Evolutionary conservation across 2,113 vertebrate genomes (phyloP), one percentile per base, ranked within the genome.

Genomic region (Strix uralensis): DNA sequence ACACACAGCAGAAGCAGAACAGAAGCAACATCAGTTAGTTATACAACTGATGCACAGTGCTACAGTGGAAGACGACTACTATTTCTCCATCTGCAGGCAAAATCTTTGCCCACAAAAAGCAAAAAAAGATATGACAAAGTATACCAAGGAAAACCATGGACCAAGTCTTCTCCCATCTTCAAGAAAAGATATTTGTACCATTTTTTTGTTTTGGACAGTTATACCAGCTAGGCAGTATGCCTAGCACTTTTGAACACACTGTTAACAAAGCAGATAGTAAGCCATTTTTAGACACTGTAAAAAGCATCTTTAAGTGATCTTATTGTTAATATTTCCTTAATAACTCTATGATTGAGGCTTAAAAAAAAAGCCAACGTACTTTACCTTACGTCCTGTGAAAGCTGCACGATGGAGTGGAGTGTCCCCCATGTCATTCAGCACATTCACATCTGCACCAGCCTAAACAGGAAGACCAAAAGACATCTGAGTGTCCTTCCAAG

Each of bases 331-430:
- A 30, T 52, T 77, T 88, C 61, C 40, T 81, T 49, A 79, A 42
- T 47, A 88, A 52, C 36, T 62, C 67, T 30, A 25, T 6, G 13
- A 67, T 4, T 10, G 25, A 83, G 30, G 44, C 16, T 72, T 66
- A 23, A 40, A 58, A 29, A 26, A 71, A 83, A 61, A 71, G 40
- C 2, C 9, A 80, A 9, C 2, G 6, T 13, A 63, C 81, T 86
- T 98, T 97, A 99, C 99, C 99, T 99, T 99, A 91, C 98, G 98
- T 51, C 98, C 99, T 25, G 98, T 98, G 94, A 96, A 98, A 79
- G 99, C 98, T 62, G 99, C 99, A 91, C 98, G 98, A 94, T 99
- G 99, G 29, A 99, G 98, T 1, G 99, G 98, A 2, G 99, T 99
- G 91, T 99, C 99, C n/a, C 99, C 99, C 97, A 98, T 97, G 90